phyloP scores from a whole-genome alignment of 2,113 vertebrate species.

The Platysternon megacephalum region DNA sequence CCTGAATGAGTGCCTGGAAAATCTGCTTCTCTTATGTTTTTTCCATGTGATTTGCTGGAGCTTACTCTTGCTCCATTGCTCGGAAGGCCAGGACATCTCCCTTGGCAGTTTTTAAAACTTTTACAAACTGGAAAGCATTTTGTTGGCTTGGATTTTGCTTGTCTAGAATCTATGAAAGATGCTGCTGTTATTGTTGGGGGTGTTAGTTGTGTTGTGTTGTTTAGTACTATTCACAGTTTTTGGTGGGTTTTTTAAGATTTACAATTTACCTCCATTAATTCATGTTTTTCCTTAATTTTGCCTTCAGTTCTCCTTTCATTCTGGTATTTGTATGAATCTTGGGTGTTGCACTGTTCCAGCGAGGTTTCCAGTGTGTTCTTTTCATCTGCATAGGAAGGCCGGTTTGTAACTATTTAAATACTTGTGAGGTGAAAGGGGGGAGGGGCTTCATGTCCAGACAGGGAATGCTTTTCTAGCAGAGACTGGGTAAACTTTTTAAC shows the following conservation, averaged over 20 bases:
- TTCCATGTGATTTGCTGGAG: conserved; percentile 72
- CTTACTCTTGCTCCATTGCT: conserved; percentile 40
- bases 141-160: conserved; percentile 64
- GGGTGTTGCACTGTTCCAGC: not conserved
- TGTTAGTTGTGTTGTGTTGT: conserved; percentile 25
- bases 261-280: conserved; percentile 12
- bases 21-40: conserved; percentile 65
- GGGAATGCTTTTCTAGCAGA: not conserved
- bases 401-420: conserved; percentile 36
- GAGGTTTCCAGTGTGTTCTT: conserved; percentile 52
- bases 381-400: conserved; percentile 27
- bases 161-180: conserved; percentile 46
- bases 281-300: not conserved
- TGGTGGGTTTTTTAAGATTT: not conserved
- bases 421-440: conserved; percentile 10
- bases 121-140: conserved; percentile 82
- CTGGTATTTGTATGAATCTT: not conserved
- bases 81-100: conserved; percentile 70
- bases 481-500: not conserved
- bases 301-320: not conserved
- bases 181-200: conserved; percentile 31
- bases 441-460: not conserved
- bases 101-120: conserved; percentile 70
- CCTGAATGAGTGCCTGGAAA: conserved; percentile 71
- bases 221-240: not conserved